Base-by-base conservation (phyloP, 37 sponge, comb jelly and placozoan genomes). In the Dysidea cf. avara region DNA sequence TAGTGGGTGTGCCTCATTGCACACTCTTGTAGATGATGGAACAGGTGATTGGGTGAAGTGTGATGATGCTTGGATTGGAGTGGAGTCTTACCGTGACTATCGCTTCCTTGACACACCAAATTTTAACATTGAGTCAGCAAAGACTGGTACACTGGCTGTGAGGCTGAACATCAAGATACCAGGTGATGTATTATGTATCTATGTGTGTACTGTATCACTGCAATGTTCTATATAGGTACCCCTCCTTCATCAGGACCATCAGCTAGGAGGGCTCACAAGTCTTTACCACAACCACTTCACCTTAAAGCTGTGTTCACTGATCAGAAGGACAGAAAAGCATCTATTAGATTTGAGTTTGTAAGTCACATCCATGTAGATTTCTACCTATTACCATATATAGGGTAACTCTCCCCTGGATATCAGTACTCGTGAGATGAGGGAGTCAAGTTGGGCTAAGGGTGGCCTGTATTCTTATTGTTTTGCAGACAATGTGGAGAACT, bases 241-340 rank as follows among this genome's bases (percentile, higher is more conserved):
- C 33, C 78, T 3, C 67, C 78, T 22, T 25, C 39, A 43, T 40
- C 39, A 21, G 31, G 64, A 24, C 37, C 30, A 47, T 59, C 70
- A 40, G 69, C 68, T 39, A 26, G 50, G 3, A 40, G 71, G 16
- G 80, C 87, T 0, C 76, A 86, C 55, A 54, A 48, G 63, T 55
- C 66, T 25, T 76, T 86, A 3, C 87, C 87, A 1, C 87, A 86
- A 64, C 87, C 87, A 2, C 75, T 86, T n/a, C 81, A 75, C 71
- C 68, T 86, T 25, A 74, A 61, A 49, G 75, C 74, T 17, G 69
- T 69, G 24, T 73, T 80, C 39, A 66, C 50, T n/a, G 87, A 86
- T 62, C 75, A 86, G 40, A 37, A 68, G 22, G 51, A 66, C 2
- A 32, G 63, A 24, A 73, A 69, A 22, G 77, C 74, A 2, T 69